Evolutionary conservation across 1,140 invertebrate species (phyloP).

Genomic region (Lycorma delicatula): DNA sequence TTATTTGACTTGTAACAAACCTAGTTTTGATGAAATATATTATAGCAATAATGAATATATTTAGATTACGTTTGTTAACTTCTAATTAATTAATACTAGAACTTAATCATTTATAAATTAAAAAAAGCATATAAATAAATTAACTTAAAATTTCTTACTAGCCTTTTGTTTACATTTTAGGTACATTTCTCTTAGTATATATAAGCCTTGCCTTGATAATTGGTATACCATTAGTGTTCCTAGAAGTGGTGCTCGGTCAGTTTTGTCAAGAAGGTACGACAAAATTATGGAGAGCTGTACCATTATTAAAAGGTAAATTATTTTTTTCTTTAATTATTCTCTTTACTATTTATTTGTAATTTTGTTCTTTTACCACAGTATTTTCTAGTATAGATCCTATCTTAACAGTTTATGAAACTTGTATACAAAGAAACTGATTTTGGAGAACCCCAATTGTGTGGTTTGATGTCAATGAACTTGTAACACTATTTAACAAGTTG

Average conservation of each 20-base stretch:
- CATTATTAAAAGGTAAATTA: conserved; percentile 63
- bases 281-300: conserved; percentile 69
- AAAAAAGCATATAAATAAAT: no score
- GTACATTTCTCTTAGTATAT: conserved; percentile 59
- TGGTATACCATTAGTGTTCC: conserved; percentile 62
- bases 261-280: conserved; percentile 66
- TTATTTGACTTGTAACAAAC: no score
- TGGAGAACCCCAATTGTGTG: no score
- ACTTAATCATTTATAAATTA: background rate
- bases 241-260: conserved; percentile 70
- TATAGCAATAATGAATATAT: background rate
- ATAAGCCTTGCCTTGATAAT: conserved; percentile 50
- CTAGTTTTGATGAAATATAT: background rate
- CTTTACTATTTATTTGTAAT: no score
- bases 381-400: no score
- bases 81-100: background rate
- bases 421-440: no score
- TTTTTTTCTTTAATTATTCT: no score
- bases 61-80: background rate
- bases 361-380: no score
- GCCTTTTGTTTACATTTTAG: conserved; percentile 30
- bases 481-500: no score
- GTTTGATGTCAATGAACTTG: no score
- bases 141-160: background rate
- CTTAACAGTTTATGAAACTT: no score